Conservation (phyloP, 2,888 invertebrate genomes). For the Acanthoscelides obtectus region DNA sequence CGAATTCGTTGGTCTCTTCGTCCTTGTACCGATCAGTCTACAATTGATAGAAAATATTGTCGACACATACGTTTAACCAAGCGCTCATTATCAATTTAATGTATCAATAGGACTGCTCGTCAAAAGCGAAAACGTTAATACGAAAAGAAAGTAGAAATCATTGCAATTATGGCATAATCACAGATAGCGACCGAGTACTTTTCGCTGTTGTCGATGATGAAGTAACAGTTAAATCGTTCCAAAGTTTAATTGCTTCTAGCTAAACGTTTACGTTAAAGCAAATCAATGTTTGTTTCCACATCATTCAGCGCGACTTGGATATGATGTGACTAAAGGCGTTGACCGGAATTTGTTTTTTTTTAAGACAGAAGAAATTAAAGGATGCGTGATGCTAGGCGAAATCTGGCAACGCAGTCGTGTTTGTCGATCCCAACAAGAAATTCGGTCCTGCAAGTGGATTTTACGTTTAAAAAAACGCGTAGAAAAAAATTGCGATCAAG, state of each 20-base stretch:
- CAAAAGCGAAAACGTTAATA: neutral
- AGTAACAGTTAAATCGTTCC: neutral
- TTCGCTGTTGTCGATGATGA: neutral
- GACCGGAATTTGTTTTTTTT: too few species aligned
- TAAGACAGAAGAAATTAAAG: too few species aligned
- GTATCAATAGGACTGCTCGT: neutral
- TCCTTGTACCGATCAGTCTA: neutral
- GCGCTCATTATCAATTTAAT: neutral
- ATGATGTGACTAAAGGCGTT: too few species aligned
- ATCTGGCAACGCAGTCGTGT: too few species aligned
- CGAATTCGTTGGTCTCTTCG: too few species aligned
- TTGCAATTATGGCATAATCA: neutral
- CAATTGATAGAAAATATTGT: neutral
- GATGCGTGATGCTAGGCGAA: too few species aligned
- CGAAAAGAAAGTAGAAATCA: neutral
- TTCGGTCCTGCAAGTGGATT: too few species aligned
- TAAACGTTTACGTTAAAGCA: neutral
- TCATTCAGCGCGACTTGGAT: too few species aligned
- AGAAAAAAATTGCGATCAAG: too few species aligned
- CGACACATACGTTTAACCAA: neutral
- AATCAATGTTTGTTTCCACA: neutral
- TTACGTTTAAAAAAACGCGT: too few species aligned
- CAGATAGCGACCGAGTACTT: neutral
- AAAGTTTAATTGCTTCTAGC: neutral
- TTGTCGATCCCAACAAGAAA: too few species aligned